These are phyloP conservation scores for Leptodactylus fuscus DNA, from an alignment of 2,113 vertebrate genomes.

Conservation along the genomic window DNA sequence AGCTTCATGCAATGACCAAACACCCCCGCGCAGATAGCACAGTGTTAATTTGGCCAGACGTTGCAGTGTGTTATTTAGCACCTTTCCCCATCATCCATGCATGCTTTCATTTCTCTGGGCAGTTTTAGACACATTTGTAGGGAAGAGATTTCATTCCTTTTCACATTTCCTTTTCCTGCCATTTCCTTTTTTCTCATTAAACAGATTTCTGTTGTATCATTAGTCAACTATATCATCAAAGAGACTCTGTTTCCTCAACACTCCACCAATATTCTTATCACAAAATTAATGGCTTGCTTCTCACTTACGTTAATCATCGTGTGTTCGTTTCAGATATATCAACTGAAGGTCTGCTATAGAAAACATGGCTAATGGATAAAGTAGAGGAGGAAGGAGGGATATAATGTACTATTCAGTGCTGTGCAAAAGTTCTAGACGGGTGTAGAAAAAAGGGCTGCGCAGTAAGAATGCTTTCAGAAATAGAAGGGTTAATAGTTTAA, in stretches of 20 bases:
- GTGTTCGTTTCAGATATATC: conserved; percentile 12
- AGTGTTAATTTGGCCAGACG: neutral
- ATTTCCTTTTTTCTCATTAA: conserved; percentile 18
- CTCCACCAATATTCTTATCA: neutral
- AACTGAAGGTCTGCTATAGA: neutral
- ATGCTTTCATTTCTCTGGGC: neutral
- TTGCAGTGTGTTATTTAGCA: neutral
- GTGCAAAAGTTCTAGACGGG: too few relatives aligned
- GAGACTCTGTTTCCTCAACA: neutral
- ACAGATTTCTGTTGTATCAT: conserved; percentile 5
- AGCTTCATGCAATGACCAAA: neutral
- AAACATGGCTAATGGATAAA: neutral
- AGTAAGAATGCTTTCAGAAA: too few relatives aligned
- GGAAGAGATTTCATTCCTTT: neutral
- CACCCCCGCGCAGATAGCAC: neutral
- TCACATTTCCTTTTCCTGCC: neutral
- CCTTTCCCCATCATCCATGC: neutral
- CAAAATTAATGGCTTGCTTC: conserved; percentile 15
- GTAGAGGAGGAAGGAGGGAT: neutral
- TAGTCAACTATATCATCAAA: neutral
- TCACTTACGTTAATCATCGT: conserved; percentile 13
- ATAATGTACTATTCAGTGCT: too few relatives aligned
- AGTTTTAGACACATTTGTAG: neutral
- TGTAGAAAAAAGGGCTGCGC: too few relatives aligned
- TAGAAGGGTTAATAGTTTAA: too few relatives aligned